Conservation (phyloP, 2,888 invertebrate species). For the Yponomeuta malinellus region DNA sequence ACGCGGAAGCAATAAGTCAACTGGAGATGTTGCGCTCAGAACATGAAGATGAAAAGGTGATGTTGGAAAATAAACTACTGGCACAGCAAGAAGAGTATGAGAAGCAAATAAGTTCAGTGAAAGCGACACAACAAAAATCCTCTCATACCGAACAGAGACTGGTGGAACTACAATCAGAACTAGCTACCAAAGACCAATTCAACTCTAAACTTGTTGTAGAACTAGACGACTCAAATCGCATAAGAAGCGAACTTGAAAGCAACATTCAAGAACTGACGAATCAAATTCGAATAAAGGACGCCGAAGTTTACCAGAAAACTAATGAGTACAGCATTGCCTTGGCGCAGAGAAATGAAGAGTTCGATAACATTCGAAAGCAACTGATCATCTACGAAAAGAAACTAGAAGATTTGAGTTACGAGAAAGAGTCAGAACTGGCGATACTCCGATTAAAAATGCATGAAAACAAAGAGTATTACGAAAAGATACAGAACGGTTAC, state of each 20-base stretch:
- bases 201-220: slow-evolving; percentile 23
- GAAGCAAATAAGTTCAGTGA: slow-evolving; percentile 48
- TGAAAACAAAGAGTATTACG: slow-evolving; percentile 53
- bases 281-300: slow-evolving; percentile 51
- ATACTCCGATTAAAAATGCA: slow-evolving; percentile 70
- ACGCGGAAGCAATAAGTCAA: slow-evolving; percentile 54
- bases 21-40: slow-evolving; percentile 61
- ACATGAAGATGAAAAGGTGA: slow-evolving; percentile 63
- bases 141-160: slow-evolving; percentile 36
- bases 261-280: slow-evolving; percentile 42
- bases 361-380: slow-evolving; percentile 56
- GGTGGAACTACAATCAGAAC: slow-evolving; percentile 40
- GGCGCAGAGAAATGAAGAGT: slow-evolving; percentile 56
- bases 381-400: slow-evolving; percentile 59
- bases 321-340: slow-evolving; percentile 50
- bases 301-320: slow-evolving; percentile 58
- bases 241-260: slow-evolving; percentile 40
- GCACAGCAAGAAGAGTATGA: slow-evolving; percentile 66
- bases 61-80: slow-evolving; percentile 58
- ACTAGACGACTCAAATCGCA: slow-evolving; percentile 35
- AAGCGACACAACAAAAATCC: slow-evolving; percentile 35
- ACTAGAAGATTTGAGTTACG: slow-evolving; percentile 65
- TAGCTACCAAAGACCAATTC: slow-evolving; percentile 35
- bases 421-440: slow-evolving; percentile 73
- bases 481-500: slow-evolving; percentile 38